Evolutionary conservation across 2,113 vertebrate genomes (phyloP).

Genomic region (Bubo scandiacus): DNA sequence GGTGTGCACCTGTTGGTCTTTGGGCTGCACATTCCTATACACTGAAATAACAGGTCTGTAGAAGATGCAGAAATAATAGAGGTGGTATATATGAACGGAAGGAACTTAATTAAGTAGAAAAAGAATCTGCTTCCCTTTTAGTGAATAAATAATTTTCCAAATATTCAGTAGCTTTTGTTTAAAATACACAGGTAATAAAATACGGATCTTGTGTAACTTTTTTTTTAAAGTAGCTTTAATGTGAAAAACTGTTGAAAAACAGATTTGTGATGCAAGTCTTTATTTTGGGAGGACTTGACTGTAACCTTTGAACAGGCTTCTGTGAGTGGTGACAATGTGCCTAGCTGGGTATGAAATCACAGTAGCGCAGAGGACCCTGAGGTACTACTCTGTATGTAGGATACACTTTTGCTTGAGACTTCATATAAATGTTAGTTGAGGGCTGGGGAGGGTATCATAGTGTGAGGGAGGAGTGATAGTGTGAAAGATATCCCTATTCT

Average conservation of each 20-base stretch:
- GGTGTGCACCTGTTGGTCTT: background rate
- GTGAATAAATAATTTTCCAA: background rate
- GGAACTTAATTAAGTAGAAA: background rate
- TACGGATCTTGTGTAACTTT: background rate
- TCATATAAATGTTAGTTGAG: background rate
- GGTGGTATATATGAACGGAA: background rate
- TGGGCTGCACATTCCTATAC: background rate
- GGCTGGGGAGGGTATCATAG: background rate
- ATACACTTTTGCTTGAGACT: background rate
- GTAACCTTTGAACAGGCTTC: slow-evolving; percentile 70
- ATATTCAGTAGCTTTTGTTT: background rate
- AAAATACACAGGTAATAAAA: background rate
- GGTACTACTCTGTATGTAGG: slow-evolving; percentile 53
- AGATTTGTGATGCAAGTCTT: background rate
- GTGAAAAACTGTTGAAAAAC: background rate
- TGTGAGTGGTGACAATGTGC: slow-evolving; percentile 77
- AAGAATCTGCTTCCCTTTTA: background rate
- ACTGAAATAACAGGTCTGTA: background rate
- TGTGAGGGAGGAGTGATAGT: background rate
- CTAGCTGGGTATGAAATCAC: slow-evolving; percentile 78
- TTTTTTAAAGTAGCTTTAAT: background rate
- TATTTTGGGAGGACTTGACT: background rate
- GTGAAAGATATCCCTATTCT: background rate
- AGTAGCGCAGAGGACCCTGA: slow-evolving; percentile 75
- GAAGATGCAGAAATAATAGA: background rate